These are phyloP conservation scores for Nephrotoma flavescens DNA, from an alignment of 2,888 invertebrate species.

Conservation along the genomic window DNA sequence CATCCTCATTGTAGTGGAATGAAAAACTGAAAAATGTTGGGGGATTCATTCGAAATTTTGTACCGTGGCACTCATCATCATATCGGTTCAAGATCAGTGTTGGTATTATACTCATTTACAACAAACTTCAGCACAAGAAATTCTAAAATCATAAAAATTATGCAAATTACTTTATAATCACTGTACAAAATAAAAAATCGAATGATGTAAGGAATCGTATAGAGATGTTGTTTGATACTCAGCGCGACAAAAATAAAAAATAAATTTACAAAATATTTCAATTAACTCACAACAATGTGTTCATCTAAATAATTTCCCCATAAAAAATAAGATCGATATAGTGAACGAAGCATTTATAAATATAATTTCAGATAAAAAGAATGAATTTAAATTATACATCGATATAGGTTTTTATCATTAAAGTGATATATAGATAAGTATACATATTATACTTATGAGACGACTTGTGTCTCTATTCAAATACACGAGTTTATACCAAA, in stretches of 20 bases:
- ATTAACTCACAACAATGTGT: not conserved
- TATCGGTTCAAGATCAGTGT: not conserved
- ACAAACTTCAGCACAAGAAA: not conserved
- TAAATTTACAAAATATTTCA: not conserved
- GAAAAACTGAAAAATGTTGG: not conserved
- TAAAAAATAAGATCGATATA: not conserved
- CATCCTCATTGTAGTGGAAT: not conserved
- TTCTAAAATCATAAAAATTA: not conserved
- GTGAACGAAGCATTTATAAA: not conserved
- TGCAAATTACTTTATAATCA: not conserved
- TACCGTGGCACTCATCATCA: not conserved
- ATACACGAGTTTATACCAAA: not conserved
- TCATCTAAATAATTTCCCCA: not conserved
- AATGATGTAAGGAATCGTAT: not conserved
- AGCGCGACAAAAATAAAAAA: not conserved
- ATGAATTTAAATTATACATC: not conserved
- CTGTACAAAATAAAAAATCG: not conserved
- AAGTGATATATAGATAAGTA: not conserved
- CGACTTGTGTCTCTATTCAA: not conserved
- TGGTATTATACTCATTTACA: not conserved
- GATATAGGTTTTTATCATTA: not conserved
- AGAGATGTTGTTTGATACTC: not conserved
- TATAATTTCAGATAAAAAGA: not conserved
- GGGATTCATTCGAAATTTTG: not conserved
- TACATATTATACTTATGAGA: not conserved